A percentile compares a stretch with the other conserved stretches of the same genome.
Evolutionary conservation across 1,140 invertebrate genomes (phyloP).

Genomic region (Grapholita molesta): DNA sequence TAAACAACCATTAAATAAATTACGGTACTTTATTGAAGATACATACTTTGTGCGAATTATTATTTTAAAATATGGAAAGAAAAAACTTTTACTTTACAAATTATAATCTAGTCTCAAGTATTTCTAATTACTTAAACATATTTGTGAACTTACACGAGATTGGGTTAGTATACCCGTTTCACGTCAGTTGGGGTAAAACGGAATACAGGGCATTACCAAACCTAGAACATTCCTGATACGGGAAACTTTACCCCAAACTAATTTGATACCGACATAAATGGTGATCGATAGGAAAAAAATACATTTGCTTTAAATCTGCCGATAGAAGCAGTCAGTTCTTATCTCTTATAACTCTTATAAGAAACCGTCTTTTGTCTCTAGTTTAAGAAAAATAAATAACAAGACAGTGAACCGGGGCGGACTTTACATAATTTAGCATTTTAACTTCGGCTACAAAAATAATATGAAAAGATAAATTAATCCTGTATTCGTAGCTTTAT

Average conservation of each 20-base stretch:
- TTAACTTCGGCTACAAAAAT: no score
- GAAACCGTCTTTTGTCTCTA: neutral
- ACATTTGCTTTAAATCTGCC: neutral
- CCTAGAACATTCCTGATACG: neutral
- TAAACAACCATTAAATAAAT: neutral
- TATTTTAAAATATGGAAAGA: neutral
- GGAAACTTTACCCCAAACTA: neutral
- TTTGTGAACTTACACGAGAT: slow-evolving; percentile 7
- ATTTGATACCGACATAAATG: neutral
- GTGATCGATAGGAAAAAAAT: neutral
- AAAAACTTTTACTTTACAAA: neutral
- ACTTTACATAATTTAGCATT: no score
- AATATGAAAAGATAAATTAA: no score
- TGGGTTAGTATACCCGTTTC: slow-evolving; percentile 12
- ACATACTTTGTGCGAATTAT: neutral
- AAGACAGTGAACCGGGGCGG: neutral
- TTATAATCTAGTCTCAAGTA: neutral
- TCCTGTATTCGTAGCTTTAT: no score
- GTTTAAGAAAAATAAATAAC: neutral
- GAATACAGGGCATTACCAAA: neutral
- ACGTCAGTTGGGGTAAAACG: neutral
- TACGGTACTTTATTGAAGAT: neutral
- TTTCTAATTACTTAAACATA: slow-evolving; percentile 4
- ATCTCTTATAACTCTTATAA: neutral
- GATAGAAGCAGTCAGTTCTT: neutral